Evolutionary conservation across 2,797 vertebrate species (phyloP), one percentile per base, ranked within the genome.

Genomic region (Ciconia nigra): DNA sequence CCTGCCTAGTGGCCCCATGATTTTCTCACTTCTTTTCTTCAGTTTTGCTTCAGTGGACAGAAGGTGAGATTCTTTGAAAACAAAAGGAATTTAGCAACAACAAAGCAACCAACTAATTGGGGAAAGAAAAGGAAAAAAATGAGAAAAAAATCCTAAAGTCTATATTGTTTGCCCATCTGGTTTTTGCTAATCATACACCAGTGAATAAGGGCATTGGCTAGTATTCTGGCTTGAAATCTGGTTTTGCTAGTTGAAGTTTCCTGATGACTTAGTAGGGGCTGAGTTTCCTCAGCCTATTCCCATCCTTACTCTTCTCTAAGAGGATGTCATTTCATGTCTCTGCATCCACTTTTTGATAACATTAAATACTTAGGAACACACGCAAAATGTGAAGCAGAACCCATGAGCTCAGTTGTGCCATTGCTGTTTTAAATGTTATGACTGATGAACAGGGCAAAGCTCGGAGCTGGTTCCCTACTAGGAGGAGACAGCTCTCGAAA

Each of bases 21-120:
- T 93, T 97, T 97, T 94, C 59, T 92, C 81, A 41, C 52, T 91
- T 93, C 29, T 96, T 91, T 84, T 63, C 44, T 80, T 84, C 74
- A 54, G 51, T 93, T 96, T 89, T 95, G 71, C 82, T 93, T 83
- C 89, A 92, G 31, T 89, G 71, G 61, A 65, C 25, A 85, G 74
- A 97, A 96, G 92, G 93, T 74, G 1, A 90, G 46, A 58, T 87
- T 76, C 61, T 77, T 24, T 73, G 47, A 66, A 95, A 93, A 83
- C 58, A 96, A 73, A 82, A 76, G n/a, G 55, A 94, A 80, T 77
- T 89, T 69, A 80, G 47, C 62, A 80, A 37, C 29, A 87, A 28
- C 31, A 87, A 89, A 89, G 47, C 31, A 79, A 35, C 1, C 12
- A 84, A 10, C 26, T 92, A 93, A 90, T 29, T 67, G 42, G 28